A percentile compares a stretch with the other conserved stretches of the same genome.
These are phyloP conservation scores for Lutjanus argentimaculatus DNA, from an alignment of 2,797 vertebrate species.

Conservation along the genomic window DNA sequence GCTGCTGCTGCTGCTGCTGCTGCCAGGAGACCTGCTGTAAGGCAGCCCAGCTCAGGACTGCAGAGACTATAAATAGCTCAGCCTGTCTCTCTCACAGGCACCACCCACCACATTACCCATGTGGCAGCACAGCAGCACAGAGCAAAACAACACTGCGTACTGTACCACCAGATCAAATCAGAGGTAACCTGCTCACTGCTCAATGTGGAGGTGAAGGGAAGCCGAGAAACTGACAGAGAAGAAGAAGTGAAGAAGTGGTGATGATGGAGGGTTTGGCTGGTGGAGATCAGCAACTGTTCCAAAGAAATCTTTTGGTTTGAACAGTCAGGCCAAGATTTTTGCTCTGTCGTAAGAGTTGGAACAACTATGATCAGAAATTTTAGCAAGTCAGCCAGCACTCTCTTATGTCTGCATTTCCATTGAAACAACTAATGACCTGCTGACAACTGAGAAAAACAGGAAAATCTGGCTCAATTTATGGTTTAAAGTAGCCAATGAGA, in stretches of 20 bases:
- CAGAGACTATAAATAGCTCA: constrained; percentile 83
- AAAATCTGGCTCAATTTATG: background rate
- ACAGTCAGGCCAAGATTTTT: background rate
- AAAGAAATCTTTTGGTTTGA: background rate
- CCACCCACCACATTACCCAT: constrained; percentile 70
- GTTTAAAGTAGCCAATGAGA: background rate
- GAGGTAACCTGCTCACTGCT: constrained; percentile 11
- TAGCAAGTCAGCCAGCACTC: background rate
- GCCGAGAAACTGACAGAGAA: constrained; percentile 1
- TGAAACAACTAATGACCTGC: background rate
- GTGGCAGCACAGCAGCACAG: constrained; percentile 66
- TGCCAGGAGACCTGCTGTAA: constrained; percentile 76
- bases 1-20: constrained; percentile 52
- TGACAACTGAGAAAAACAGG: background rate
- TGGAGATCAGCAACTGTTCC: background rate
- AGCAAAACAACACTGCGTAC: constrained; percentile 67
- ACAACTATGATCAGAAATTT: background rate
- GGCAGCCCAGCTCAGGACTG: constrained; percentile 70
- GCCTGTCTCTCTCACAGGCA: constrained; percentile 65
- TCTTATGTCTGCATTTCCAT: background rate
- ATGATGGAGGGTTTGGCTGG: background rate
- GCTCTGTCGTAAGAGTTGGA: background rate
- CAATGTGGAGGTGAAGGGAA: background rate
- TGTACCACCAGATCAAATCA: constrained; percentile 31
- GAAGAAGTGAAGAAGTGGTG: background rate